A percentile compares a stretch with the other conserved stretches of the same genome.
These are phyloP conservation scores for Conus canariensis DNA, from an alignment of 2,888 invertebrate species.

Conservation along the genomic window DNA sequence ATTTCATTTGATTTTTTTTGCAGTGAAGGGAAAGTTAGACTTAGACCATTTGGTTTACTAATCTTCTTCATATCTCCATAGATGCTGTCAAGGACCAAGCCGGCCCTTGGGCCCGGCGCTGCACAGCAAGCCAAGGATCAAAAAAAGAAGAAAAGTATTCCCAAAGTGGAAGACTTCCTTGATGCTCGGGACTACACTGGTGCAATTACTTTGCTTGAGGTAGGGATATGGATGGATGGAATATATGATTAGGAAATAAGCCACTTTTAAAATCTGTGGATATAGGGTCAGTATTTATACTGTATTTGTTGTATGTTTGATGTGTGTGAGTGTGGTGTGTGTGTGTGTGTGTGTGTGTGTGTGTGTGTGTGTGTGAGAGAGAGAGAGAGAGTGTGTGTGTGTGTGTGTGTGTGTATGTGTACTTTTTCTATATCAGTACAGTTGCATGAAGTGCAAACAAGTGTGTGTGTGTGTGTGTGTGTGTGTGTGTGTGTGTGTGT, in stretches of 20 bases:
- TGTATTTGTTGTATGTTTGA: too few species aligned
- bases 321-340: neutral
- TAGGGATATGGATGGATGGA: constrained; percentile 85
- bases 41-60: too few species aligned
- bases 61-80: constrained; percentile 44
- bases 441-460: too few species aligned
- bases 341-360: neutral
- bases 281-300: neutral
- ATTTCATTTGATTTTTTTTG: too few species aligned
- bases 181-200: constrained; percentile 95
- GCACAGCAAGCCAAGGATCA: constrained; percentile 69
- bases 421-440: too few species aligned
- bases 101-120: constrained; percentile 77
- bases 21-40: too few species aligned
- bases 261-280: neutral
- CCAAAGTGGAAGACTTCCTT: constrained; percentile 93
- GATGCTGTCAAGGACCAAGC: constrained; percentile 79
- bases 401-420: neutral
- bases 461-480: too few species aligned
- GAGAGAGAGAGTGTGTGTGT: neutral
- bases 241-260: neutral
- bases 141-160: constrained; percentile 78
- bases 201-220: constrained; percentile 94
- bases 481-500: too few species aligned
- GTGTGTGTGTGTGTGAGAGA: too few species aligned